phyloP scores from a whole-genome alignment of 1,140 invertebrate species.

The Drosophila ambigua region DNA sequence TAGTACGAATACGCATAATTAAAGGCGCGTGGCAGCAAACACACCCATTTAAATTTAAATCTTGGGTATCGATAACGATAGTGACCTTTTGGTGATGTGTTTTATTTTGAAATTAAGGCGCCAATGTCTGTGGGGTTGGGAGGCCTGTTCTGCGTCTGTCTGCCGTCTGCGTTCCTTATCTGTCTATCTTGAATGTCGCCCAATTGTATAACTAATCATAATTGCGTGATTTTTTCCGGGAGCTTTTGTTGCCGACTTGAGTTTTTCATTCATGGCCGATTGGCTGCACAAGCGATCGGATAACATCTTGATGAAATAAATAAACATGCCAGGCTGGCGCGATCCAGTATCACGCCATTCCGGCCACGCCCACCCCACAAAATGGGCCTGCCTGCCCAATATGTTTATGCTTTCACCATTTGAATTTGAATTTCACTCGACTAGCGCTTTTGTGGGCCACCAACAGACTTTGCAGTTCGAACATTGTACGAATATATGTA shows the following conservation, averaged over 20 bases:
- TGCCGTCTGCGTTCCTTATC: slow-evolving; percentile 29
- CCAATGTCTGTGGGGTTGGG: neutral
- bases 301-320: slow-evolving; percentile 8
- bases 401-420: slow-evolving; percentile 37
- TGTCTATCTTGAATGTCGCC: slow-evolving; percentile 16
- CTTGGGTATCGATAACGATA: slow-evolving; percentile 56
- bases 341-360: slow-evolving; percentile 35
- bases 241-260: slow-evolving; percentile 12
- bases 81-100: slow-evolving; percentile 15
- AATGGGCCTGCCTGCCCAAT: slow-evolving; percentile 2
- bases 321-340: slow-evolving; percentile 31
- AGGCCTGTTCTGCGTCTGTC: slow-evolving; percentile 21
- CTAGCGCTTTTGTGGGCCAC: slow-evolving; percentile 14
- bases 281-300: no score
- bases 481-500: slow-evolving; percentile 37
- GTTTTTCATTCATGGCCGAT: neutral
- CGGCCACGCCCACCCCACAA: slow-evolving; percentile 30
- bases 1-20: slow-evolving; percentile 1
- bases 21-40: slow-evolving; percentile 14
- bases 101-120: slow-evolving; percentile 26
- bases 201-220: slow-evolving; percentile 25
- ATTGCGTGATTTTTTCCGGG: slow-evolving; percentile 30
- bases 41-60: neutral
- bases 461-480: slow-evolving; percentile 16
- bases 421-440: slow-evolving; percentile 33